A percentile compares a stretch with the other conserved stretches of the same genome.
These are phyloP conservation scores for Drosophila mettleri DNA, from an alignment of 2,888 invertebrate species.

Conservation along the genomic window DNA sequence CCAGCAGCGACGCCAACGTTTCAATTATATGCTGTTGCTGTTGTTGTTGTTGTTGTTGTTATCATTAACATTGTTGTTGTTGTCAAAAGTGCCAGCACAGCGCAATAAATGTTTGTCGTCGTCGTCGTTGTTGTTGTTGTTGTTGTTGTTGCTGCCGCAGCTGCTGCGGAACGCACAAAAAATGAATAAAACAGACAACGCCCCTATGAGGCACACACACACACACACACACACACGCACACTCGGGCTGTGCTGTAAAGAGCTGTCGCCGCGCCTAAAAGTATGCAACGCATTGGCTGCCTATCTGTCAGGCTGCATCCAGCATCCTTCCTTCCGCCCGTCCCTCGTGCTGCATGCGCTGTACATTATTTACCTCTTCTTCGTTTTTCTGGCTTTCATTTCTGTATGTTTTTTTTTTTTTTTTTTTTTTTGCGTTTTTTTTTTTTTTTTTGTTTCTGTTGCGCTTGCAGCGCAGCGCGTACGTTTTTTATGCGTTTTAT, in stretches of 20 bases:
- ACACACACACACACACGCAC: slow-evolving; percentile 1
- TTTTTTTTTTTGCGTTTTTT: neutral
- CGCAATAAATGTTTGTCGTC: slow-evolving; percentile 36
- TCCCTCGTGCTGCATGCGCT: slow-evolving; percentile 23
- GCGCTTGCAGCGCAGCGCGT: no score
- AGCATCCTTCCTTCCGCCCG: slow-evolving; percentile 11
- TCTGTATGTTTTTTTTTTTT: neutral
- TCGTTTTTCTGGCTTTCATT: slow-evolving; percentile 65
- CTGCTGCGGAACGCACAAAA: slow-evolving; percentile 70
- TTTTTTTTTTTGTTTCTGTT: neutral
- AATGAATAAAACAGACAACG: slow-evolving; percentile 78
- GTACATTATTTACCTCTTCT: slow-evolving; percentile 79
- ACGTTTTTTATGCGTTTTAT: slow-evolving; percentile 81
- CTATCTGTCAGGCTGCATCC: slow-evolving; percentile 68
- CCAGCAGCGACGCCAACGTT: slow-evolving; percentile 60
- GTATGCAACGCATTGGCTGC: slow-evolving; percentile 75
- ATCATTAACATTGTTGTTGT: slow-evolving; percentile 77
- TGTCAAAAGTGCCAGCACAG: slow-evolving; percentile 72
- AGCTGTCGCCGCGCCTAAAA: slow-evolving; percentile 74
- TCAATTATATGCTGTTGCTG: slow-evolving; percentile 70
- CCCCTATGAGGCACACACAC: slow-evolving; percentile 54
- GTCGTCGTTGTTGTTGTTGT: slow-evolving; percentile 50
- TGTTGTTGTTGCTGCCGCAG: slow-evolving; percentile 30
- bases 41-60: slow-evolving; percentile 52
- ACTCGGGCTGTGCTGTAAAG: slow-evolving; percentile 55